Evolutionary conservation across 1,140 invertebrate species (phyloP).

Genomic region (Nymphalis io): DNA sequence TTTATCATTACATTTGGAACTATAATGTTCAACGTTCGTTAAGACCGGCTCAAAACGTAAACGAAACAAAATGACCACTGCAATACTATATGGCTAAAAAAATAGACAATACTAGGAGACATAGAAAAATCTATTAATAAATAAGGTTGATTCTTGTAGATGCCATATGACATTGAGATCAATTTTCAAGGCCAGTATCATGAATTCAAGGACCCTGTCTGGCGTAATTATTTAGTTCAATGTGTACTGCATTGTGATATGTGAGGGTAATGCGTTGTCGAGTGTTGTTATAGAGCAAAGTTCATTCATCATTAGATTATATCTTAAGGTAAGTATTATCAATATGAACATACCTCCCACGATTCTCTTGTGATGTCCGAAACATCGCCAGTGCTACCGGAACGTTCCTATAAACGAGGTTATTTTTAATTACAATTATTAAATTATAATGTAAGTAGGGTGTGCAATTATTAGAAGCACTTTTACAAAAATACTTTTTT

Average conservation of each 20-base stretch:
- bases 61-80: no score
- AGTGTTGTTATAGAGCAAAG: constrained; percentile 29
- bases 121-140: no score
- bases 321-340: not conserved
- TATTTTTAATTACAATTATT: constrained; percentile 14
- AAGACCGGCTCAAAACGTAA: no score
- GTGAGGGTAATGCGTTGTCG: constrained; percentile 27
- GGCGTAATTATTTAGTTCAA: constrained; percentile 21
- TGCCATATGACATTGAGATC: no score
- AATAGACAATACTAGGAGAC: no score
- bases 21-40: no score
- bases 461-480: no score
- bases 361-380: constrained; percentile 92
- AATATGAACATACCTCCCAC: constrained; percentile 88
- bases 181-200: not conserved
- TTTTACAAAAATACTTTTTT: no score
- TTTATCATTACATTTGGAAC: no score
- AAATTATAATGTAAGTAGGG: no score
- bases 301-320: constrained; percentile 6
- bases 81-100: no score
- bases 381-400: constrained; percentile 86
- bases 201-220: not conserved
- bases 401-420: constrained; percentile 74
- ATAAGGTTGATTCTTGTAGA: no score
- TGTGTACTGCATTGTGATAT: constrained; percentile 37